Evolutionary conservation across 1,140 invertebrate species (phyloP).

Genomic region (Cylas formicarius): DNA sequence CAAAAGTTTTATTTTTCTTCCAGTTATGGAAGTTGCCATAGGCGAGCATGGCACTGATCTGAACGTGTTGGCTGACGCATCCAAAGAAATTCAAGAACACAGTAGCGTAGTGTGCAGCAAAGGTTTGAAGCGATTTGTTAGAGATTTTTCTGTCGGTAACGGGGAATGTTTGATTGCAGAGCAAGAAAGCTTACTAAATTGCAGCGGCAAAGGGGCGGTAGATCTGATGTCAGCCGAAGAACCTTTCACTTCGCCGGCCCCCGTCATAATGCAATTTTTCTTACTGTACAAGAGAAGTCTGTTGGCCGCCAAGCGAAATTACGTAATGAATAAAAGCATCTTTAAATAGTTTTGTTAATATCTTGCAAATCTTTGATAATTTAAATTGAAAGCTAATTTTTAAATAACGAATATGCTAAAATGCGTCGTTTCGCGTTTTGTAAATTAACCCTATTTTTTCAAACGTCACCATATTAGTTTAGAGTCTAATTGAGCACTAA

Average conservation of each 20-base stretch:
- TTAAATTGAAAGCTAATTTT: no score
- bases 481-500: no score
- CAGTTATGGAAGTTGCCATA: constrained; percentile 72
- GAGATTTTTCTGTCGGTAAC: neutral
- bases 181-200: no score
- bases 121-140: constrained; percentile 19
- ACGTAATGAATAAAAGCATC: no score
- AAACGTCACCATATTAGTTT: no score
- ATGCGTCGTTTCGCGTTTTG: no score
- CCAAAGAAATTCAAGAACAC: constrained; percentile 14
- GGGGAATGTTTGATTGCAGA: constrained; percentile 12
- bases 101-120: constrained; percentile 5
- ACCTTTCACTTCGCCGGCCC: constrained; percentile 32
- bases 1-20: constrained; percentile 33
- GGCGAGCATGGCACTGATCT: constrained; percentile 61
- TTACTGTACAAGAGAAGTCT: constrained; percentile 57
- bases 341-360: no score
- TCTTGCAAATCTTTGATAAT: no score
- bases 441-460: no score
- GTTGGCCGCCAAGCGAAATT: constrained; percentile 51
- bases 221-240: constrained; percentile 8
- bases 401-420: no score
- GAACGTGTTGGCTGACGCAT: constrained; percentile 46
- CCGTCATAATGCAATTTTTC: constrained; percentile 47
- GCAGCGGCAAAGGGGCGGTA: neutral